Conservation (phyloP, 1,140 invertebrate genomes). For the Ceratosolen solmsi region DNA sequence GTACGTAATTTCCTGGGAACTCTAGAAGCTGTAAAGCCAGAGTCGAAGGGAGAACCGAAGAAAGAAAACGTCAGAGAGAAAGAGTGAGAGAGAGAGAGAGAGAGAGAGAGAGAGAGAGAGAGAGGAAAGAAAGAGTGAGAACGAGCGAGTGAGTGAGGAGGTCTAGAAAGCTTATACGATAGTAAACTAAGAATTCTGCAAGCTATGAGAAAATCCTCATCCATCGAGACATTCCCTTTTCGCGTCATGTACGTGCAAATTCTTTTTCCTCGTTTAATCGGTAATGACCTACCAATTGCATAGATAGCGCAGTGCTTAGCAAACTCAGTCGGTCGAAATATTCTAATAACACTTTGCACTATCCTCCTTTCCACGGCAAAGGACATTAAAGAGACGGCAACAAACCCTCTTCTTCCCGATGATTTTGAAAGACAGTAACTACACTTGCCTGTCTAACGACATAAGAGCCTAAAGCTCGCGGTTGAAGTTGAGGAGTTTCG, state of each 20-base stretch:
- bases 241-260: not conserved
- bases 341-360: not conserved
- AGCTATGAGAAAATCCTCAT: slow-evolving; percentile 11
- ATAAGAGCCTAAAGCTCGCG: not conserved
- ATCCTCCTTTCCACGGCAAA: not conserved
- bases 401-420: not conserved
- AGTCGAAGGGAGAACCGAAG: not conserved
- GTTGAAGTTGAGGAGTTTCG: not conserved
- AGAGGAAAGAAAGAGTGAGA: not conserved
- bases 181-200: slow-evolving; percentile 37
- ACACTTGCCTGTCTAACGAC: not conserved
- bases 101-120: not conserved
- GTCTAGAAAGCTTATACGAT: not conserved
- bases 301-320: not conserved
- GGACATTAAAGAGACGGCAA: not conserved
- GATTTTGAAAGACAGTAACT: not conserved
- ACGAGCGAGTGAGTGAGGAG: not conserved
- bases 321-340: not conserved
- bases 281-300: not conserved
- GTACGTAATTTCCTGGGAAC: slow-evolving; percentile 41
- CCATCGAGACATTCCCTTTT: not conserved
- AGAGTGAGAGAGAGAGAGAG: not conserved
- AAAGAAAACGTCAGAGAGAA: not conserved
- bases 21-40: slow-evolving; percentile 14
- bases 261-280: not conserved